Percentiles rank a stretch among this genome's conserved stretches.
Conservation (phyloP, 1,140 invertebrate genomes). For the Drosophila fuyamai region DNA sequence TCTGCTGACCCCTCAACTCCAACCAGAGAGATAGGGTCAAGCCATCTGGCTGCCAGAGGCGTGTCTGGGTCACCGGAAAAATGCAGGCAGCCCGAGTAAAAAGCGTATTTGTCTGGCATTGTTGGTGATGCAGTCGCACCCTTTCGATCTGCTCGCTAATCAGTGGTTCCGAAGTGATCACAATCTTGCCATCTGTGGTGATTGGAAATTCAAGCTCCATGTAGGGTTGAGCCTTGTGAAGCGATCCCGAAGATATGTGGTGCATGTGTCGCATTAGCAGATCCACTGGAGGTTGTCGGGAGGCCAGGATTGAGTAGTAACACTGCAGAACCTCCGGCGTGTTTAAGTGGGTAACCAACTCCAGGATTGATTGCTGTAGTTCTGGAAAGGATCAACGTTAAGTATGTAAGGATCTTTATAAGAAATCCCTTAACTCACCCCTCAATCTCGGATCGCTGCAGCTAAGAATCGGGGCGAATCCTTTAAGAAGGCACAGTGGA, state of each 20-base stretch:
- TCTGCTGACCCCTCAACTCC: constrained; percentile 67
- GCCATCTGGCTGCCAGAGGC: constrained; percentile 73
- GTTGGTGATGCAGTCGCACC: constrained; percentile 68
- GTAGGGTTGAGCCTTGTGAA: constrained; percentile 66
- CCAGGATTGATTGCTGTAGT: constrained; percentile 76
- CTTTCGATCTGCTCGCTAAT: constrained; percentile 70
- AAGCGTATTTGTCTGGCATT: constrained; percentile 62
- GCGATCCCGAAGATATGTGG: constrained; percentile 57
- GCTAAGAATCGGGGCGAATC: constrained; percentile 70
- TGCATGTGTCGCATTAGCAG: constrained; percentile 74
- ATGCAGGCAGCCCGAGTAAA: constrained; percentile 78
- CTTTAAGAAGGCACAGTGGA: constrained; percentile 71
- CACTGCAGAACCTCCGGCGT: constrained; percentile 72
- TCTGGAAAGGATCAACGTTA: constrained; percentile 34
- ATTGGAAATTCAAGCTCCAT: constrained; percentile 79
- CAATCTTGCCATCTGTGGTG: constrained; percentile 70
- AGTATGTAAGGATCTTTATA: not conserved
- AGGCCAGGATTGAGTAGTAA: constrained; percentile 70
- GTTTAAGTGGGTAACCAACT: constrained; percentile 75
- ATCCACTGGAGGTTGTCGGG: constrained; percentile 77
- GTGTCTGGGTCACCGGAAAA: constrained; percentile 71
- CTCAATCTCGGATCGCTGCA: constrained; percentile 68
- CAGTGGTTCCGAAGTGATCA: constrained; percentile 63
- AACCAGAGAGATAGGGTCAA: constrained; percentile 77
- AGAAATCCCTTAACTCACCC: constrained; percentile 30